phyloP scores from a whole-genome alignment of 2,888 invertebrate genomes.

The Tenthredo mesomela region DNA sequence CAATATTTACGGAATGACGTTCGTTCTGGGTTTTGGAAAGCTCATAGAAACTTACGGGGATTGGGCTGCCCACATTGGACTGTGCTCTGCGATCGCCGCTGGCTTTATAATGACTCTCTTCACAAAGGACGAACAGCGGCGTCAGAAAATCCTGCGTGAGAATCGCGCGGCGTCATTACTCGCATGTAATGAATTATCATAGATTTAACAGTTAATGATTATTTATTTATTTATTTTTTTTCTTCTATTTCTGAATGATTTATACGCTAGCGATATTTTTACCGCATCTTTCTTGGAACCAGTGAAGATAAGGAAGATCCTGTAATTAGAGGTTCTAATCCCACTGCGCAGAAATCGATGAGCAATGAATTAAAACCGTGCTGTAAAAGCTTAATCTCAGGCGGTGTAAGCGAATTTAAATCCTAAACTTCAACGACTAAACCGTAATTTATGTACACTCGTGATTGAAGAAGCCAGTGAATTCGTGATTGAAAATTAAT shows the following conservation, averaged over 20 bases:
- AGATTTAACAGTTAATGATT: background rate
- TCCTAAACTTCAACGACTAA: constrained; percentile 16
- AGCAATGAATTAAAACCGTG: background rate
- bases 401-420: background rate
- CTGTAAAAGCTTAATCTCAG: background rate
- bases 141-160: constrained; percentile 66
- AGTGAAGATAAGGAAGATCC: background rate
- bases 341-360: background rate
- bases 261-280: background rate
- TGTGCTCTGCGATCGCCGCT: constrained; percentile 66
- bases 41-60: constrained; percentile 71
- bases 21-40: constrained; percentile 71
- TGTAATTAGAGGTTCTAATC: constrained; percentile 14
- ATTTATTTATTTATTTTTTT: background rate
- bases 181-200: background rate
- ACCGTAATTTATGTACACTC: background rate
- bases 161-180: background rate
- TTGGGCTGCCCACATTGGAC: constrained; percentile 72
- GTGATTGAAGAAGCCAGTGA: background rate
- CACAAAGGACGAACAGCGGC: constrained; percentile 71
- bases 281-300: background rate
- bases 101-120: constrained; percentile 70
- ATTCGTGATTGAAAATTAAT: background rate
- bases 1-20: constrained; percentile 71
- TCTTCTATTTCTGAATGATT: background rate